These are phyloP conservation scores for Zoroaster sp. DNA, from an alignment of 53 echinoderm and acorn worm species.

Conservation along the genomic window DNA sequence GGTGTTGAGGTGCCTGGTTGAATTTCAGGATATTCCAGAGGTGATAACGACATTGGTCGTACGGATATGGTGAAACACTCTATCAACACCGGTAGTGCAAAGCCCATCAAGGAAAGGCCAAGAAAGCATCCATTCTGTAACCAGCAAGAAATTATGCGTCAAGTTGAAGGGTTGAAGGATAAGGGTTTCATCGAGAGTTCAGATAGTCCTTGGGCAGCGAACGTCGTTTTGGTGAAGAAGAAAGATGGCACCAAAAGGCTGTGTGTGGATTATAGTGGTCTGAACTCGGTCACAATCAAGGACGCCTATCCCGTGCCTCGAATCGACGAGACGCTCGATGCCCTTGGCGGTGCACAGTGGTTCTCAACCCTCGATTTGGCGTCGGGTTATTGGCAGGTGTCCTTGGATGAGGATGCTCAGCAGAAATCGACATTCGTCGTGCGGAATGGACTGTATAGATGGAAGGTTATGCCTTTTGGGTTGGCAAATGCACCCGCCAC, in stretches of 20 bases:
- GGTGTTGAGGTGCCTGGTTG: not conserved
- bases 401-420: constrained; percentile 8
- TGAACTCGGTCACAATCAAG: constrained; percentile 7
- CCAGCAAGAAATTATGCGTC: constrained; percentile 30
- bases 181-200: constrained; percentile 47
- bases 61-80: constrained; percentile 62
- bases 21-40: constrained; percentile 39
- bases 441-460: constrained; percentile 20
- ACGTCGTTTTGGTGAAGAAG: constrained; percentile 39
- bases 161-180: constrained; percentile 37
- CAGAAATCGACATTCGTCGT: constrained; percentile 1
- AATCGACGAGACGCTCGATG: too few species aligned
- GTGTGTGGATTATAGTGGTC: not conserved
- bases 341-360: too few species aligned
- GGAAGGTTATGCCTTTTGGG: not conserved
- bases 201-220: constrained; percentile 63
- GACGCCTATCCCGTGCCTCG: too few species aligned
- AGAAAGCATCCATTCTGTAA: constrained; percentile 38
- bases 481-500: constrained; percentile 12
- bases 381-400: too few species aligned
- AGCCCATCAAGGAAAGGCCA: constrained; percentile 55
- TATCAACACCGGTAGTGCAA: constrained; percentile 55
- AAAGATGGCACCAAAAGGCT: constrained; percentile 45
- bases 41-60: constrained; percentile 49
- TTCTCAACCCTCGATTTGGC: too few species aligned